Base-by-base conservation (phyloP, 2,797 vertebrate species). In the Danio tinwini region DNA sequence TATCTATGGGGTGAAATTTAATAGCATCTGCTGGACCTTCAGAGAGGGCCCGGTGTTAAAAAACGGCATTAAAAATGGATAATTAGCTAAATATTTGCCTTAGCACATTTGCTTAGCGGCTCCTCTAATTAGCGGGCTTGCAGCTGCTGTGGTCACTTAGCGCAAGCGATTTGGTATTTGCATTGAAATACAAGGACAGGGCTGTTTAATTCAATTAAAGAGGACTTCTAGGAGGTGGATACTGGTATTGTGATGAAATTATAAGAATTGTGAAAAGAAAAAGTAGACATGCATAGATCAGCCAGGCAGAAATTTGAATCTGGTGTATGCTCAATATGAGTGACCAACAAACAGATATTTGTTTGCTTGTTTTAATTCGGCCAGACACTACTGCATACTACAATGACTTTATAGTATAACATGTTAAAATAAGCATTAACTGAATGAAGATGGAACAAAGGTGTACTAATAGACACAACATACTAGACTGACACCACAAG, bases 61-160 rank as follows among this genome's bases (percentile, higher is more conserved):
- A 87, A 96, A 95, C 89, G 94, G 93, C 94, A 97, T 98, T 97
- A 98, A 98, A 94, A 96, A 97, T 95, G 96, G 95, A 98, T 97
- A 97, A 97, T 98, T 96, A 96, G 94, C 95, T 95, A 98, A 97
- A 97, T 98, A 97, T 98, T 99, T 98, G 96, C 95, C 92, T 96
- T 96, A 94, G 93, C 95, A 94, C 95, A 93, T 92, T 62, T 90
- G 92, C 94, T 90, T 89, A 92, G 86, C 85, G 82, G 62, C 76
- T 76, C 50, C 72, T 58, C 29, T 70, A 73, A 78, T 73, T 42
- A 82, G 63, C 42, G 49, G 69, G 69, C 68, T 70, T 70, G 73
- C 45, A 53, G 84, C 87, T 87, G 89, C 83, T 86, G 77, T 87
- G 88, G 90, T 88, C 91, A 92, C 84, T 80, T 86, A 79, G 71